Base-by-base conservation (phyloP, 2,888 invertebrate genomes). In the Protonemura montana region DNA sequence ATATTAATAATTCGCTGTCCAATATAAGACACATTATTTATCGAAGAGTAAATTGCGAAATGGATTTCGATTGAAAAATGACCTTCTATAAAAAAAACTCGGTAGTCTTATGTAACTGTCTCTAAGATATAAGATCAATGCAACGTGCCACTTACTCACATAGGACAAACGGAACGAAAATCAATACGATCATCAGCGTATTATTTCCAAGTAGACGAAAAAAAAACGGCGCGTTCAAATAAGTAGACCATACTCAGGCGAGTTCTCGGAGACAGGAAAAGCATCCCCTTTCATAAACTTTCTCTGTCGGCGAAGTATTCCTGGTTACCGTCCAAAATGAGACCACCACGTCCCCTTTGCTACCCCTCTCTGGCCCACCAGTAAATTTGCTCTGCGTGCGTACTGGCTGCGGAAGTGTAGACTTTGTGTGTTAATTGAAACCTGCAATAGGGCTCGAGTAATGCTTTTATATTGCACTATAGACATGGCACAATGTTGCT, bases 201-300 rank as follows among this genome's bases (percentile, higher is more conserved):
- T 59, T 59, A 59, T 59, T 21, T 59, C 59, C 59, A 59, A 10
- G 5, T 6, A 10, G 5, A 3, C 3, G 59, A 59, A 10, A 59
- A 59, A 59, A 59, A 59, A 59, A 59, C 13, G 59, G 59, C 13
- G 59, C 6, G 59, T 21, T 59, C 59, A 59, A 59, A 59, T 59
- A 59, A 59, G 59, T 59, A 59, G 59, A 59, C 59, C 59, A 59
- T 59, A 59, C 59, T 59, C 59, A 16, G 21, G 16, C 13, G 59
- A 59, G 59, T 59, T 59, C 35, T 10, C 59, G 59, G 59, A 59
- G 59, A 59, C 59, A 59, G 59, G 59, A 59, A 59, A 59, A 59
- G 59, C 59, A 59, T 59, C 59, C n/a, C n/a, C 59, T 59, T 59
- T 59, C 59, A 59, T 59, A 59, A 59, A 59, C 59, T 59, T 59